Percentiles rank a stretch among this genome's conserved stretches.
Conservation (phyloP, 2,797 vertebrate species). For the Halcyon leucocephala region DNA sequence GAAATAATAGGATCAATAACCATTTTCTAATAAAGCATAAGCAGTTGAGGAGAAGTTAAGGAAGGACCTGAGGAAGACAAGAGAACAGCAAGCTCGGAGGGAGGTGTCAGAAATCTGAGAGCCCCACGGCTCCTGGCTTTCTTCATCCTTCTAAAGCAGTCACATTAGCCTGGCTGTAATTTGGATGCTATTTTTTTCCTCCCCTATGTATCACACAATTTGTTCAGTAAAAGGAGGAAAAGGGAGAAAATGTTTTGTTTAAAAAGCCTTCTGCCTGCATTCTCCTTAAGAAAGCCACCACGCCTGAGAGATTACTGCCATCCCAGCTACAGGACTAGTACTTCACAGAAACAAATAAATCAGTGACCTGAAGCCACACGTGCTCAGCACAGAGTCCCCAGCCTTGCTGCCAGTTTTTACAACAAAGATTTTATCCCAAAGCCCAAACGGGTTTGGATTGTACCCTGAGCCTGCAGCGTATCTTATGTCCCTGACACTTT, state of each 20-base stretch:
- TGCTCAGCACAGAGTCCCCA: neutral
- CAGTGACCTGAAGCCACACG: neutral
- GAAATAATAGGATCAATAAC: neutral
- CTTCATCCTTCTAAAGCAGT: neutral
- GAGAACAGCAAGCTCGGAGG: neutral
- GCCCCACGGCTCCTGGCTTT: neutral
- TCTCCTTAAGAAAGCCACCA: neutral
- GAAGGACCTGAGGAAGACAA: neutral
- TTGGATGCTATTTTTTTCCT: neutral
- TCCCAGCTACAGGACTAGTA: neutral
- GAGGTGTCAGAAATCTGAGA: neutral
- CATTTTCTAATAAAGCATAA: neutral
- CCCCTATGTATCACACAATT: neutral
- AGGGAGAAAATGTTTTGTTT: neutral
- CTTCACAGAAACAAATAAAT: neutral
- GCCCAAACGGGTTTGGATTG: constrained; percentile 44
- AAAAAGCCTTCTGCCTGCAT: neutral
- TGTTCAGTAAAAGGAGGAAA: neutral
- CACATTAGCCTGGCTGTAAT: neutral
- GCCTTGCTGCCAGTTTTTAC: constrained; percentile 31
- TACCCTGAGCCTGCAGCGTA: constrained; percentile 24
- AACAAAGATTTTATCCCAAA: constrained; percentile 39
- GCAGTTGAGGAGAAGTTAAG: neutral
- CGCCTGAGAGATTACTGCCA: neutral
- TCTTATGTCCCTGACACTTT: constrained; percentile 31